phyloP scores from a whole-genome alignment of 2,797 vertebrate genomes.

The Mus spretus region DNA sequence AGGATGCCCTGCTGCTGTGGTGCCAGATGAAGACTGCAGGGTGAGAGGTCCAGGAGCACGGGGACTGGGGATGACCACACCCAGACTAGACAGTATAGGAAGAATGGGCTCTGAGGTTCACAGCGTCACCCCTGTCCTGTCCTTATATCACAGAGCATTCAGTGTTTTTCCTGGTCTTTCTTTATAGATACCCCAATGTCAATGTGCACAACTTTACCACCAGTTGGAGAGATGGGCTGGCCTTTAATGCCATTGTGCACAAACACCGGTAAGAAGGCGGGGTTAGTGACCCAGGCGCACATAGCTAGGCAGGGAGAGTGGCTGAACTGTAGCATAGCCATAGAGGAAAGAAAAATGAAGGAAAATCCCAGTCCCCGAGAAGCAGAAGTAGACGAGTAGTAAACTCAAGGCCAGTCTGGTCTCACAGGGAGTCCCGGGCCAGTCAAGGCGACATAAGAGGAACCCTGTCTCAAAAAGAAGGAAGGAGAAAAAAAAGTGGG shows the following conservation, averaged over 20 bases:
- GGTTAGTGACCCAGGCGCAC: background rate
- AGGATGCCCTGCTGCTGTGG: constrained; percentile 97
- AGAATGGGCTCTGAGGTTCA: background rate
- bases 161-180: background rate
- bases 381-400: background rate
- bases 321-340: background rate
- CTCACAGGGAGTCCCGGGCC: background rate
- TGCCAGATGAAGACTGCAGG: constrained; percentile 98
- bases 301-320: background rate
- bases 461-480: background rate
- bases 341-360: background rate
- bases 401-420: background rate
- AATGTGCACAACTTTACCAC: constrained; percentile 98
- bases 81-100: background rate
- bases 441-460: background rate
- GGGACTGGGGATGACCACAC: background rate
- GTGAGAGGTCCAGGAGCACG: constrained; percentile 81
- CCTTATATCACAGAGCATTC: background rate
- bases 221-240: constrained; percentile 97
- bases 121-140: background rate
- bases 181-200: constrained; percentile 95
- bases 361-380: background rate
- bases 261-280: constrained; percentile 94
- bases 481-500: background rate
- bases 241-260: constrained; percentile 97